These are phyloP conservation scores for Thalassaphorura encarpata DNA, from an alignment of 1,140 invertebrate species.

Conservation along the genomic window DNA sequence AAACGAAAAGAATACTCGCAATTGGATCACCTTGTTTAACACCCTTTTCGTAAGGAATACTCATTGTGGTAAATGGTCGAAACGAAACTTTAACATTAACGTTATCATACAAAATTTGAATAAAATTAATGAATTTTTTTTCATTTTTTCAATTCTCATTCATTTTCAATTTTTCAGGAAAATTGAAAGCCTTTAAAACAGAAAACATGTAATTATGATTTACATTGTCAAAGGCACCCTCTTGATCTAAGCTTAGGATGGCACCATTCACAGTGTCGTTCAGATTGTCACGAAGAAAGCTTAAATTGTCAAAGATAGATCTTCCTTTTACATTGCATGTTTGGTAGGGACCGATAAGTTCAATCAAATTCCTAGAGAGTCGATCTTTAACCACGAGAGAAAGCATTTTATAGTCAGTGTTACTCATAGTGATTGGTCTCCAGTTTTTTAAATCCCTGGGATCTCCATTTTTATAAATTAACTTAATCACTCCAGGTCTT, in stretches of 20 bases:
- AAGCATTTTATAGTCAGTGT: constrained; percentile 14
- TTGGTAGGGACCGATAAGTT: constrained; percentile 5
- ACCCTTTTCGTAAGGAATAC: not conserved
- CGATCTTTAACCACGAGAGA: not conserved
- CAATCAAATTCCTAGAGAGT: not conserved
- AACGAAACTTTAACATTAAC: not conserved
- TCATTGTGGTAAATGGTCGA: not conserved
- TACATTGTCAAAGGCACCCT: constrained; percentile 5
- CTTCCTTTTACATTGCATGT: constrained; percentile 6
- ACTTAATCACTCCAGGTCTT: not conserved
- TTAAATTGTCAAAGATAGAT: constrained; percentile 12
- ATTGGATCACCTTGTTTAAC: constrained; percentile 13
- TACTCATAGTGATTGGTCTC: constrained; percentile 8
- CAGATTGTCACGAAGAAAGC: not conserved
- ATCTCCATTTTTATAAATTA: constrained; percentile 24
- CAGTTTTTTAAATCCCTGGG: constrained; percentile 13
- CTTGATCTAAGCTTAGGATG: constrained; percentile 9
- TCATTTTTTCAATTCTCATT: no score
- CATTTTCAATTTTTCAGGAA: no score
- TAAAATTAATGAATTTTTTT: not conserved
- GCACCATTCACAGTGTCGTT: not conserved
- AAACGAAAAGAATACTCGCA: not conserved
- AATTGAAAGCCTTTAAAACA: not conserved
- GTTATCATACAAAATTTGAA: constrained; percentile 2
- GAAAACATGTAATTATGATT: not conserved